Evolutionary conservation across 2,888 invertebrate genomes (phyloP), one percentile per base, ranked within the genome.

Genomic region (Ramazzottius varieornatus): DNA sequence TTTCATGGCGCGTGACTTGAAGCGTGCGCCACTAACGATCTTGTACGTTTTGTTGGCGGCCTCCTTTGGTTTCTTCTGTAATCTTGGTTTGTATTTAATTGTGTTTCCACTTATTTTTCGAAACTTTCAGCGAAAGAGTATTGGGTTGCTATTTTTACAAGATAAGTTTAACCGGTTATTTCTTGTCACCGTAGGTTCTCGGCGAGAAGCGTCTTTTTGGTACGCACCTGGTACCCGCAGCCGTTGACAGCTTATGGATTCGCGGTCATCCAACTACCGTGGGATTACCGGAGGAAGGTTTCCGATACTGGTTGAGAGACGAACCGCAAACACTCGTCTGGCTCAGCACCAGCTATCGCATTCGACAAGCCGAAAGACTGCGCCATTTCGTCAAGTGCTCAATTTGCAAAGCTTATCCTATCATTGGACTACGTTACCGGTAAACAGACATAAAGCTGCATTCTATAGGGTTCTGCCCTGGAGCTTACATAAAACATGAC

Each of bases 241-340:
- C 85, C 69, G 80, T 86, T 65, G 83, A 85, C 68, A 81, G 81
- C 69, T 87, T 86, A 75, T 85, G 86, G 46, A 71, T 67, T 63
- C 83, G 82, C 80, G 68, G 83, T 66, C 54, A 16, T 46, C 63
- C 46, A 46, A 82, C n/a, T 84, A 82, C 83, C 75, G 78, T 84
- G 8, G 85, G 85, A 29, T 78, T 85, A 63, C 80, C 81, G 63
- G 82, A 84, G 70, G 81, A 81, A 65, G 77, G 79, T 20, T 85
- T 86, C 69, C 81, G 84, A 8, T 76, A 79, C 67, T 88, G 88
- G 88, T 78, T 86, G 64, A 78, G 81, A 70, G 78, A 78, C 33
- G 81, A 81, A 68, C 81, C 82, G 13, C 81, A 82, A 69, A 77
- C 82, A 46, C 73, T 84, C 16, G 79, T 81, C 8, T 84, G 84